Conservation (phyloP, 2,797 vertebrate species). For the Eleutherodactylus coqui region DNA sequence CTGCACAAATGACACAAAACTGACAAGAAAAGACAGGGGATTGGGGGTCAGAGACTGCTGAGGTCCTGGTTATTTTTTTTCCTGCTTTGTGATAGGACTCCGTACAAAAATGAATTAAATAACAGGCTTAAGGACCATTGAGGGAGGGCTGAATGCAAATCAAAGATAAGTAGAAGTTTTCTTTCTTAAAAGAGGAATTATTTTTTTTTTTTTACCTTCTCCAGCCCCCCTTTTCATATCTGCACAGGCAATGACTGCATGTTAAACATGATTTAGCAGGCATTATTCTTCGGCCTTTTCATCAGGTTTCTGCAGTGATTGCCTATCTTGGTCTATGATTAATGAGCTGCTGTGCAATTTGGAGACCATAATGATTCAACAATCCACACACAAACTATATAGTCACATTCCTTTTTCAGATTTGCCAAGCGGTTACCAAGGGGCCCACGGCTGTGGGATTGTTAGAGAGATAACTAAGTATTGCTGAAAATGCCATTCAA, state of each 20-base stretch:
- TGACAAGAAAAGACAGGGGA: constrained; percentile 84
- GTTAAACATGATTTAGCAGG: constrained; percentile 85
- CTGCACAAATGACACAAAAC: constrained; percentile 84
- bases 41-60: constrained; percentile 82
- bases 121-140: constrained; percentile 86
- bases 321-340: constrained; percentile 86
- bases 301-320: constrained; percentile 76
- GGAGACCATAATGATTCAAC: constrained; percentile 83
- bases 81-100: constrained; percentile 82
- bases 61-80: constrained; percentile 80
- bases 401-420: constrained; percentile 84
- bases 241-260: constrained; percentile 80
- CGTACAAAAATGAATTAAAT: constrained; percentile 86
- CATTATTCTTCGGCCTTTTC: constrained; percentile 81
- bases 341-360: constrained; percentile 86
- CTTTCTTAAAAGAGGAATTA: constrained; percentile 81
- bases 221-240: constrained; percentile 79
- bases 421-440: constrained; percentile 87
- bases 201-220: constrained; percentile 71
- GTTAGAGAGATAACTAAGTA: constrained; percentile 80
- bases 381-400: constrained; percentile 82
- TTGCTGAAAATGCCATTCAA: constrained; percentile 80
- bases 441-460: constrained; percentile 77
- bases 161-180: constrained; percentile 89
- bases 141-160: constrained; percentile 84